Conservation (phyloP, 2,113 vertebrate species). For the Anarrhichthys ocellatus region DNA sequence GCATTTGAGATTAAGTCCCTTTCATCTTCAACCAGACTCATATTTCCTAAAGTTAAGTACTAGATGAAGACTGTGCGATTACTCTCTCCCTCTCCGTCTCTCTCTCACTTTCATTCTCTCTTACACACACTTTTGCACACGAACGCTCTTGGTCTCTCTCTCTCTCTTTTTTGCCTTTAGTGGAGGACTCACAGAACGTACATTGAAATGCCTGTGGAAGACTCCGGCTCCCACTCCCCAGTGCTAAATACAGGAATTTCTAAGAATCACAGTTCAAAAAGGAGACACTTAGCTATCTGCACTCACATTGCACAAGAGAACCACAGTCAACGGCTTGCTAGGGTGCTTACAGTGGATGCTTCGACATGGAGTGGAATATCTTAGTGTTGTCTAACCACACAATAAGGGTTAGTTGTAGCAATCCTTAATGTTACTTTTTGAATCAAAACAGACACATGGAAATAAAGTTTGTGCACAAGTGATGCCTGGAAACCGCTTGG, state of each 20-base stretch:
- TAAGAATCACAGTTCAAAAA: conserved; percentile 84
- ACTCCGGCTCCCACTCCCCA: conserved; percentile 79
- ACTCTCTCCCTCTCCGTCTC: conserved; percentile 62
- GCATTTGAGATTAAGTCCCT: conserved; percentile 81
- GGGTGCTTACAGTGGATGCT: conserved; percentile 53
- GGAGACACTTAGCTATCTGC: conserved; percentile 76
- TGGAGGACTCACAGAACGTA: conserved; percentile 76
- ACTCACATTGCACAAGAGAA: conserved; percentile 67
- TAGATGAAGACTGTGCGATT: conserved; percentile 78
- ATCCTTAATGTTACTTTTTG: conserved; percentile 29
- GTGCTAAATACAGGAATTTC: conserved; percentile 81
- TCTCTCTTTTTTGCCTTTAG: conserved; percentile 58
- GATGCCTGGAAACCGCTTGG: conserved; percentile 25
- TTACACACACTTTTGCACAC: conserved; percentile 56
- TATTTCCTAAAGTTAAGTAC: conserved; percentile 82
- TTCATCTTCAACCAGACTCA: conserved; percentile 85
- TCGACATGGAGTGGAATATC: conserved; percentile 59
- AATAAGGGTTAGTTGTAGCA: conserved; percentile 25
- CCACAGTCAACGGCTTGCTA: conserved; percentile 60
- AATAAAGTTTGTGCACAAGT: conserved; percentile 24
- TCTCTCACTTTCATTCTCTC: conserved; percentile 50
- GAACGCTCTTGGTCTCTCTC: conserved; percentile 32
- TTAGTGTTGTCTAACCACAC: conserved; percentile 31
- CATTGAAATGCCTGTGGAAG: conserved; percentile 80
- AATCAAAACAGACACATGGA: conserved; percentile 39